Base-by-base conservation (phyloP, 2,888 invertebrate species). In the Acleris emargana region DNA sequence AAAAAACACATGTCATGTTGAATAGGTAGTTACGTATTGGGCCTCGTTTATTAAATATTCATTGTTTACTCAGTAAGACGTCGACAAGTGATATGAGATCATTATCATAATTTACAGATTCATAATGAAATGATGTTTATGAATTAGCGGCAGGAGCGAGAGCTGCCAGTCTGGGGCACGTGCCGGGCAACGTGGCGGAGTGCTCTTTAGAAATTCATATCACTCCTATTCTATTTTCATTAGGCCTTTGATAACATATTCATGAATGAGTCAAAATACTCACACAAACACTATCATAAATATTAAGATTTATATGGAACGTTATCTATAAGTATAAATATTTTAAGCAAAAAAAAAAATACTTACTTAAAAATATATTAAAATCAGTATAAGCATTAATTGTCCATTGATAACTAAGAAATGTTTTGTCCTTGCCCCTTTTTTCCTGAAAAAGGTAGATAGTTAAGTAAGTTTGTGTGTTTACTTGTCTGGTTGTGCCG, bases 111-210 rank as follows among this genome's bases (percentile, higher is more conserved):
- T 76, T 79, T 83, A 82, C 80, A 79, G 84, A 88, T 88, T 87
- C 88, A 88, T 88, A 86, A 86, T 85, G 80, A 85, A 85, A 86
- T 84, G 74, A 84, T 82, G 74, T 74, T 77, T 79, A 78, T 82
- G 77, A 75, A 84, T 83, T 80, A 81, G 77, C 78, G 77, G 79
- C 77, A 77, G 69, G 43, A 71, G 70, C 71, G 76, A 32, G 76
- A 78, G 80, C 81, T 77, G 76, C 83, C 9, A 9, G 77, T 78
- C 71, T 69, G 72, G 63, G 60, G 84, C 89, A 89, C 89, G 89
- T 80, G 83, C 76, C 77, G 6, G 11, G 32, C 72, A 84, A 88
- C 86, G 89, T 86, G 87, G 71, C 67, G 57, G 51, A 64, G 59
- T 22, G 66, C 79, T 75, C 67, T 68, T 75, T 71, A 80, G 74